These are phyloP conservation scores for Eleginops maclovinus DNA, from an alignment of 2,113 vertebrate species.

Conservation along the genomic window DNA sequence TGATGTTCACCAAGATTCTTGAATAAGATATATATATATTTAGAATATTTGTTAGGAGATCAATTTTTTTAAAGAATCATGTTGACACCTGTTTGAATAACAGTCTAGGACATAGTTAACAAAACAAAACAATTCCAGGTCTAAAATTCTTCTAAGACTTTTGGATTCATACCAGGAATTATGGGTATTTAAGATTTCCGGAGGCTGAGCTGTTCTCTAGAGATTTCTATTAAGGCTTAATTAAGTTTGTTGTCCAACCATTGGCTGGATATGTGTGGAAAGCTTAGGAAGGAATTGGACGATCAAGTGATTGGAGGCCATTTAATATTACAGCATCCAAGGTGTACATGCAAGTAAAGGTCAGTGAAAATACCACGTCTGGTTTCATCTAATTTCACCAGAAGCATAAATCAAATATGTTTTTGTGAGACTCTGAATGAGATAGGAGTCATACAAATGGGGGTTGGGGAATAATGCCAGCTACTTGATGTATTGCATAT, in stretches of 20 bases:
- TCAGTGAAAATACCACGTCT: slow-evolving; percentile 2
- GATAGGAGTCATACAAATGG: background rate
- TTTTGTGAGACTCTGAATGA: background rate
- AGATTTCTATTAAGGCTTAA: background rate
- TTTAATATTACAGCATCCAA: background rate
- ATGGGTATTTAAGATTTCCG: background rate
- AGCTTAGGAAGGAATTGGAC: background rate
- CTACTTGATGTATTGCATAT: background rate
- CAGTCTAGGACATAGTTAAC: too few species aligned
- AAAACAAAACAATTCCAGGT: too few species aligned
- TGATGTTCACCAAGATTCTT: slow-evolving; percentile 15
- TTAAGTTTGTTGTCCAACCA: background rate
- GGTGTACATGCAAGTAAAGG: slow-evolving; percentile 6
- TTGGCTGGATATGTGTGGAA: slow-evolving; percentile 7
- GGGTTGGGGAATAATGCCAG: background rate
- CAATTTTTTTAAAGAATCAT: too few species aligned
- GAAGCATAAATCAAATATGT: background rate
- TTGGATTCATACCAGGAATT: background rate
- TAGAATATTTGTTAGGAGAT: background rate
- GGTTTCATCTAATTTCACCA: background rate
- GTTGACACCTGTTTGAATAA: too few species aligned
- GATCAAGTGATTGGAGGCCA: background rate
- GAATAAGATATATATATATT: background rate
- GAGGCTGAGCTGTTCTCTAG: background rate
- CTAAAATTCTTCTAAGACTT: too few species aligned